These are phyloP conservation scores for Palythoa grandis DNA, from an alignment of 92 coral and sea anemone species.

Conservation along the genomic window DNA sequence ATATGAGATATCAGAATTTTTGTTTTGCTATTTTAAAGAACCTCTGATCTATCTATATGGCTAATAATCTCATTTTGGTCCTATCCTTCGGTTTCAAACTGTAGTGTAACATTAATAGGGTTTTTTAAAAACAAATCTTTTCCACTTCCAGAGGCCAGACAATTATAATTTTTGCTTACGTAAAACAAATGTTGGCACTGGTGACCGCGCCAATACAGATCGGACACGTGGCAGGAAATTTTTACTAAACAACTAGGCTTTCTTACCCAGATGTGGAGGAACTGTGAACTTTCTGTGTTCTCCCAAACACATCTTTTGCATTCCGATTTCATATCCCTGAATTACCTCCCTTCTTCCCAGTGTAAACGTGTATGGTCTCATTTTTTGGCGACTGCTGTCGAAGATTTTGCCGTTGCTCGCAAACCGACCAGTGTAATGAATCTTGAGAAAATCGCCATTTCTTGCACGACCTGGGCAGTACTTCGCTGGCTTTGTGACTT, in stretches of 20 bases:
- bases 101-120: too few relatives aligned
- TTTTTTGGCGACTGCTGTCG: constrained; percentile 39
- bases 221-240: background rate
- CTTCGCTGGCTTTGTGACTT: constrained; percentile 11
- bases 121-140: background rate
- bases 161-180: background rate
- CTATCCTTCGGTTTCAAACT: too few relatives aligned
- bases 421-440: constrained; percentile 44
- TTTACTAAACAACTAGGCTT: background rate
- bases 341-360: constrained; percentile 39
- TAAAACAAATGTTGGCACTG: background rate
- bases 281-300: constrained; percentile 37
- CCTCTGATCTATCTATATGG: too few relatives aligned
- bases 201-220: background rate
- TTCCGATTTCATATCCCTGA: constrained; percentile 40
- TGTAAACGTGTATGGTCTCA: constrained; percentile 38
- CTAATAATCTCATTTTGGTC: too few relatives aligned
- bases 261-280: constrained; percentile 46
- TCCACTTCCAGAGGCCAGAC: background rate
- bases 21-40: too few relatives aligned
- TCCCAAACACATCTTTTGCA: constrained; percentile 49
- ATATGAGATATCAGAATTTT: too few relatives aligned
- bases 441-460: constrained; percentile 36
- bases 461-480: constrained; percentile 28
- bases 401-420: constrained; percentile 37